Percentiles rank a stretch among this genome's conserved stretches.
These are phyloP conservation scores for Eublepharis macularius DNA, from an alignment of 2,113 vertebrate genomes.

Conservation along the genomic window DNA sequence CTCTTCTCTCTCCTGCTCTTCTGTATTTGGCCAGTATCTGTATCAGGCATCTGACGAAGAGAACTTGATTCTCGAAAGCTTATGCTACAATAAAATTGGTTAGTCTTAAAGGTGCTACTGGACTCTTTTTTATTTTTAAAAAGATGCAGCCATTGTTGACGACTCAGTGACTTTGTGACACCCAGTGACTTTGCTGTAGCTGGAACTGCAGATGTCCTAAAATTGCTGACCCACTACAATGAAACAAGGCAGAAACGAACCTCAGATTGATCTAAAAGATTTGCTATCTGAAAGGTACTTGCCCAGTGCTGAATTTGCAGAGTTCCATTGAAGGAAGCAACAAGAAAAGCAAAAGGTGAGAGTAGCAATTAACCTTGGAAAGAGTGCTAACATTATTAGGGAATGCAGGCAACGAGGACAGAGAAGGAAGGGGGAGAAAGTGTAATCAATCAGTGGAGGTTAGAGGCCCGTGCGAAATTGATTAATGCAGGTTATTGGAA, in stretches of 20 bases:
- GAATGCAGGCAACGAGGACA: slow-evolving; percentile 42
- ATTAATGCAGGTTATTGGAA: slow-evolving; percentile 70
- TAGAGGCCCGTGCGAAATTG: slow-evolving; percentile 63
- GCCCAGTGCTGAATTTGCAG: slow-evolving; percentile 66
- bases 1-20: too few species aligned
- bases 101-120: too few species aligned
- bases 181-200: not conserved
- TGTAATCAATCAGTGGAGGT: slow-evolving; percentile 66
- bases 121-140: too few species aligned
- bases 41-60: too few species aligned
- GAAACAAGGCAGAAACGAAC: slow-evolving; percentile 26
- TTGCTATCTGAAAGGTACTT: slow-evolving; percentile 50
- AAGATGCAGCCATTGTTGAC: not conserved
- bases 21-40: too few species aligned
- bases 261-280: slow-evolving; percentile 36
- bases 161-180: not conserved
- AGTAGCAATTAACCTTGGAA: slow-evolving; percentile 78
- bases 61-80: too few species aligned
- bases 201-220: not conserved
- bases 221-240: slow-evolving; percentile 15
- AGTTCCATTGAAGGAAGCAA: slow-evolving; percentile 40
- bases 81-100: too few species aligned
- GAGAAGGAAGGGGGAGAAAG: slow-evolving; percentile 54
- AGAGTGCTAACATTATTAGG: slow-evolving; percentile 60
- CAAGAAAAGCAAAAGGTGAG: slow-evolving; percentile 65